These are phyloP conservation scores for Dipus sagitta DNA, from an alignment of 2,797 vertebrate genomes.

Conservation along the genomic window DNA sequence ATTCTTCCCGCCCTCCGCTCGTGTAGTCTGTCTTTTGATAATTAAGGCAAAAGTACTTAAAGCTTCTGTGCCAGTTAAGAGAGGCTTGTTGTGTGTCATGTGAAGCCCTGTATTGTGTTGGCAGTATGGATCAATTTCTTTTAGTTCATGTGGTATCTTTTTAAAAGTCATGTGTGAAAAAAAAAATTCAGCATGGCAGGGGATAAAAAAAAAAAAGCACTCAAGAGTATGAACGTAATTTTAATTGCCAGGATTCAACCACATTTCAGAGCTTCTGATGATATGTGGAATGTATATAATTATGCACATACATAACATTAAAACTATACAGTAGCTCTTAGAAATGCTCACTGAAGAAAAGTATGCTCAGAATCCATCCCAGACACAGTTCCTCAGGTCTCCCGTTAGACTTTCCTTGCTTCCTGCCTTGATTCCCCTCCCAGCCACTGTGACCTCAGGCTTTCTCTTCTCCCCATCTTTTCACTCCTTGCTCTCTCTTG, in stretches of 20 bases:
- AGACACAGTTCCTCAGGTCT: background rate
- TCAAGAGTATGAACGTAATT: slow-evolving; percentile 9
- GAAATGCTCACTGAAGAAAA: background rate
- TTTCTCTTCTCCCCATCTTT: background rate
- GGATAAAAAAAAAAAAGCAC: slow-evolving; percentile 19
- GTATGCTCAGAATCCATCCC: background rate
- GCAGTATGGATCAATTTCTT: background rate
- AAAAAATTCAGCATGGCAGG: slow-evolving; percentile 10
- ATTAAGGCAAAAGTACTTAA: slow-evolving; percentile 63
- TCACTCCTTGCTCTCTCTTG: no score
- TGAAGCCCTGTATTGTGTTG: slow-evolving; percentile 3
- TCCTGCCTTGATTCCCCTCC: background rate
- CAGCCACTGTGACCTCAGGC: background rate
- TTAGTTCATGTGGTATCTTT: slow-evolving; percentile 5
- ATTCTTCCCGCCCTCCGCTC: slow-evolving; percentile 28
- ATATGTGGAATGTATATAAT: background rate
- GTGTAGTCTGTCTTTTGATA: slow-evolving; percentile 59
- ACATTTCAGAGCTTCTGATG: slow-evolving; percentile 30
- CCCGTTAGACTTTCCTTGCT: background rate
- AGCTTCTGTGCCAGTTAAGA: slow-evolving; percentile 44
- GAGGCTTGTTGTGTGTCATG: background rate
- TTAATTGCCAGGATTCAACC: slow-evolving; percentile 21
- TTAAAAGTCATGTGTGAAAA: background rate
- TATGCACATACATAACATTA: background rate
- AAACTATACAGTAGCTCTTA: slow-evolving; percentile 18